Base-by-base conservation (phyloP, 2,797 vertebrate species). In the Buphagus erythrorhynchus region DNA sequence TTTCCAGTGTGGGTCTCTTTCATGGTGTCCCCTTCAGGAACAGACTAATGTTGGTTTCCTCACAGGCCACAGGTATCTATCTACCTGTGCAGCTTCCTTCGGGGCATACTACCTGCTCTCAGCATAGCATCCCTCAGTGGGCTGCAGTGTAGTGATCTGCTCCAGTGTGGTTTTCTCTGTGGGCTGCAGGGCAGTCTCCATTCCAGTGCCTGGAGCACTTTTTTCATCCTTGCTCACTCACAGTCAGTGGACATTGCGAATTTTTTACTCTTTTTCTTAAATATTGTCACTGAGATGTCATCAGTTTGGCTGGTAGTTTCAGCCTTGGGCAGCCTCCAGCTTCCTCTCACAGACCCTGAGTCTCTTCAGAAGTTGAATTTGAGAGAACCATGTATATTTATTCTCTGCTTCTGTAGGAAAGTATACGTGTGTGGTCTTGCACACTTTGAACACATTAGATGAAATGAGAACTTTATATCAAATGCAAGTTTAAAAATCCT, bases 171-270 rank as follows among this genome's bases (percentile, higher is more conserved):
- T 68, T 52, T 9, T 48, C 5, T 43, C 9, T 1, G 3, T 42
- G 12, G 19, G 24, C 29, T 77, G 57, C 11, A 22, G 35, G 15
- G 31, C 18, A 29, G 22, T 33, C 9, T 51, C 19, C 1, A 0
- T 45, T 79, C 3, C 7, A 29, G 24, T 7, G 4, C 4, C 20
- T 35, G n/a, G 18, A 49, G 29, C 26, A 3, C 7, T 19, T 48
- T 13, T 33, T 59, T 22, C 1, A 1, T 24, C 7, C 16, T 36
- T 5, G 0, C 13, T 40, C 4, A 4, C 19, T 63, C 19, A 36
- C 1, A 8, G 2, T 63, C n/a, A 21, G 20, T 61, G n/a, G 18
- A 25, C 5, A 2, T 5, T 38, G 52, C 6, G 0, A 35, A 4
- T n/a, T 75, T 76, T 72, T 61, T 25, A 25, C 11, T 10, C 3